These are phyloP conservation scores for Cetonia aurata DNA, from an alignment of 2,888 invertebrate species.

Conservation along the genomic window DNA sequence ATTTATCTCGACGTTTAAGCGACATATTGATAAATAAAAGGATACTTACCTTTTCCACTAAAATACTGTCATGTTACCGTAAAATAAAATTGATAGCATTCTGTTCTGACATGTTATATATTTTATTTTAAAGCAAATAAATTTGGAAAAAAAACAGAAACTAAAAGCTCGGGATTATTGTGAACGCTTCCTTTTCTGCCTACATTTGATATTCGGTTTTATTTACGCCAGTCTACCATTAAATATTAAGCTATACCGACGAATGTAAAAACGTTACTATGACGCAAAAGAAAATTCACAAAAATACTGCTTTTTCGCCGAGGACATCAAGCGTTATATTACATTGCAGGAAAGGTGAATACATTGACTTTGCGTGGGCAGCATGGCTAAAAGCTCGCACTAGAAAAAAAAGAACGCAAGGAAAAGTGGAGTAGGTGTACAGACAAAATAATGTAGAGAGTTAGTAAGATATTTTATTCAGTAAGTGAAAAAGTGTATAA, in stretches of 20 bases:
- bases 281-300: constrained; percentile 13
- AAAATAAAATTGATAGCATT: too few relatives aligned
- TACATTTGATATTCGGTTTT: constrained; percentile 22
- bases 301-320: background rate
- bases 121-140: too few relatives aligned
- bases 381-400: constrained; percentile 33
- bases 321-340: constrained; percentile 28
- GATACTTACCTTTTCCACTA: too few relatives aligned
- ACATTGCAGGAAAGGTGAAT: constrained; percentile 24
- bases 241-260: constrained; percentile 12
- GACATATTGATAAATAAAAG: too few relatives aligned
- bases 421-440: constrained; percentile 32
- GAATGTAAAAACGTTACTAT: constrained; percentile 26
- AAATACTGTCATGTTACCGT: too few relatives aligned
- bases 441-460: constrained; percentile 34
- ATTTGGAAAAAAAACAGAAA: too few relatives aligned
- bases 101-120: too few relatives aligned
- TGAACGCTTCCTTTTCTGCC: constrained; percentile 1
- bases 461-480: constrained; percentile 43
- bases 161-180: background rate
- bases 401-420: constrained; percentile 15
- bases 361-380: constrained; percentile 30
- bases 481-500: constrained; percentile 47
- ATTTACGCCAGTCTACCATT: constrained; percentile 9
- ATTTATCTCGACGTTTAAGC: too few relatives aligned